Conservation (phyloP, 2,888 invertebrate genomes). For the Muschampia plurimacula region DNA sequence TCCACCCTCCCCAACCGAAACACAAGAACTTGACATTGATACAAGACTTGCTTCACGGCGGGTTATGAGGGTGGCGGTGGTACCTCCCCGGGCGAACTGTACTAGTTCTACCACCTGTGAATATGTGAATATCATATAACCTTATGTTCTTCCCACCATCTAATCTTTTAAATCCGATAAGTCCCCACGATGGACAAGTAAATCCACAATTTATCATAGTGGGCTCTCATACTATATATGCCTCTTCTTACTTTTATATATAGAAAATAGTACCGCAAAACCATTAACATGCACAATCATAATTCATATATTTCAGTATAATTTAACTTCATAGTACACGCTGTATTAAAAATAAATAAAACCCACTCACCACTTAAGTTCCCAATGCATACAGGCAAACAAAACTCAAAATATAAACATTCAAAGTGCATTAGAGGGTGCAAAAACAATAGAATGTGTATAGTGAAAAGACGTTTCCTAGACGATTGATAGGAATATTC, state of each 20-base stretch:
- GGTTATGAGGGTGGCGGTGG: no score
- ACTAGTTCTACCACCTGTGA: no score
- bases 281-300: neutral
- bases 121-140: no score
- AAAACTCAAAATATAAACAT: conserved; percentile 31
- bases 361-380: conserved; percentile 29
- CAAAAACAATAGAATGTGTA: conserved; percentile 24
- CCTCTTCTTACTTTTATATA: neutral
- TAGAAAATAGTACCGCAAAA: neutral
- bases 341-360: conserved; percentile 10
- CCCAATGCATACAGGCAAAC: conserved; percentile 28
- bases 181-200: no score
- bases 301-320: neutral
- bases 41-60: no score
- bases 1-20: no score
- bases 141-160: no score
- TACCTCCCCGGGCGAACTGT: no score
- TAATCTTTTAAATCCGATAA: no score
- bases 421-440: conserved; percentile 33
- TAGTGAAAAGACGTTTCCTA: neutral
- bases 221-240: neutral
- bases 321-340: neutral
- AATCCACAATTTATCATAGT: no score
- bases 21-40: no score
- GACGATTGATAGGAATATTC: conserved; percentile 32